Evolutionary conservation across 2,113 vertebrate species (phyloP).

Genomic region (Gila orcuttii): DNA sequence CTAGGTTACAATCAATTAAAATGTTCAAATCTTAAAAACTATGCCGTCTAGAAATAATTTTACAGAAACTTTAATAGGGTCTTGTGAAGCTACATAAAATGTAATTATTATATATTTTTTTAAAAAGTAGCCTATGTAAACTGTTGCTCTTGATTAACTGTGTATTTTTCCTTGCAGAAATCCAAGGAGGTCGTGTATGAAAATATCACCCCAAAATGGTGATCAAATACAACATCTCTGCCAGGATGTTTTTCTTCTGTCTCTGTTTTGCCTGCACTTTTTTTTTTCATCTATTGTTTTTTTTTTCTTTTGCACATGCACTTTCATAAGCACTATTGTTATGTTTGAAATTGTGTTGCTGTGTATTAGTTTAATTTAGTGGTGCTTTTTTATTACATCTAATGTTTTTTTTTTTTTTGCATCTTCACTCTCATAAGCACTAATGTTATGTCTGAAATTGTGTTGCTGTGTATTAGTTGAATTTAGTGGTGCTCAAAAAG

Average conservation of each 20-base stretch:
- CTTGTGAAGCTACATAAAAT: not conserved
- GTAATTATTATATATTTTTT: not conserved
- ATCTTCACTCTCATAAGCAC: not conserved
- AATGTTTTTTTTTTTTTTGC: not conserved
- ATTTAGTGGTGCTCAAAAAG: not conserved
- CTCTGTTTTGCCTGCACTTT: too few species aligned
- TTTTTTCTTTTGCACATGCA: not conserved
- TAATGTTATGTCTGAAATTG: not conserved
- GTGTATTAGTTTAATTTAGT: too few species aligned
- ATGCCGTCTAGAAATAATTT: not conserved
- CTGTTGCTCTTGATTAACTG: not conserved
- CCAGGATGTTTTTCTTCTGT: not conserved
- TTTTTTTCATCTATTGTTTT: too few species aligned
- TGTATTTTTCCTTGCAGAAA: not conserved
- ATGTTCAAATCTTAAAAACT: not conserved
- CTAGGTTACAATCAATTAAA: not conserved
- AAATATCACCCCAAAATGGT: not conserved
- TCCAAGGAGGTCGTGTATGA: not conserved
- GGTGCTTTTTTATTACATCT: too few species aligned
- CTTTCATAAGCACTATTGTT: not conserved
- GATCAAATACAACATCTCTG: not conserved
- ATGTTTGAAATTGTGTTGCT: not conserved
- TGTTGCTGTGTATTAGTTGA: not conserved
- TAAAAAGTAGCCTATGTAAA: not conserved
- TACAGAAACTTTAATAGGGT: not conserved